Base-by-base conservation (phyloP, 2,113 vertebrate species). In the Sarotherodon lohbergeri region DNA sequence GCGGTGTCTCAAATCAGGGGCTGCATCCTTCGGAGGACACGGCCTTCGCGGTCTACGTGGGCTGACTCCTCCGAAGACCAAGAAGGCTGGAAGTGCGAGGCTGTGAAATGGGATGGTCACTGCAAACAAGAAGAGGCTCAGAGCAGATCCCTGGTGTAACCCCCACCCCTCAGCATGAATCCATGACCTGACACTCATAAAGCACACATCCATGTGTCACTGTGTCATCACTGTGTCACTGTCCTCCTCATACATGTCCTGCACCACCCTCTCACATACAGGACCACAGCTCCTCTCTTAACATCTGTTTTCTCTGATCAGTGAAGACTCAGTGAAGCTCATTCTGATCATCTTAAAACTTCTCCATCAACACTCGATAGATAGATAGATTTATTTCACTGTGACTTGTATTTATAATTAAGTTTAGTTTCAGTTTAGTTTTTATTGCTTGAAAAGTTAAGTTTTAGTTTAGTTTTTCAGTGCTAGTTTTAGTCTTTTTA, bases 1-100 rank as follows among this genome's bases (percentile, higher is more conserved):
- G 29, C 59, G 1, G 59, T 6, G 59, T 34, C 59, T 63, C 59
- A 34, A 63, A 19, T 34, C 9, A 63, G 59, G 16, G 9, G 0
- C 16, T 63, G 59, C 59, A 11, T 63, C 59, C 0, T 63, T 61
- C 0, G 1, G 57, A 6, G 3, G 57, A 34, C 1, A 1, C 9
- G 0, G 57, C 16, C 57, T 61, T 4, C 5, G 1, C 5, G 3
- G 29, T 34, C 57, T 34, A 34, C 34, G 16, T 61, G 57, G 57
- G 57, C 29, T 8, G 1, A 14, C 27, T 61, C 3, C 57, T 61
- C 29, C 1, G 0, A 4, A 61, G 16, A 61, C 29, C 29, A 1
- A 34, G 8, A 34, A 61, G 29, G 29, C 16, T 34, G 29, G 29
- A 34, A 34, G 16, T 19, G 59, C 0, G 2, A 0, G 16, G 59